These are phyloP conservation scores for Abscondita cerata DNA, from an alignment of 2,888 invertebrate genomes.

Conservation along the genomic window DNA sequence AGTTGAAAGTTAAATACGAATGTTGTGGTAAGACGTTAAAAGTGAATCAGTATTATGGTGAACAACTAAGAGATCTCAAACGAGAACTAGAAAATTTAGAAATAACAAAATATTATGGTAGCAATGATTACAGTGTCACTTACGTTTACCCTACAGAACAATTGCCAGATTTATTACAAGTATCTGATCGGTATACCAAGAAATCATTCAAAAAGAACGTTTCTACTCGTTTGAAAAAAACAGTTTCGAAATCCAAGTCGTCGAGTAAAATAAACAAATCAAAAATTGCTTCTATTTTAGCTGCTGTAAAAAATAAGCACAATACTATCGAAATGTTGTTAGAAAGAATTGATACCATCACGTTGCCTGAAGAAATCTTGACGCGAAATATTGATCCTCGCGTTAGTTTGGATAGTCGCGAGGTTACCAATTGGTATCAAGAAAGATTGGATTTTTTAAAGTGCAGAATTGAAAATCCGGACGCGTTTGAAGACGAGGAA, in stretches of 20 bases:
- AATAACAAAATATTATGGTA: not conserved
- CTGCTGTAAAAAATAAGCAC: conserved; percentile 4
- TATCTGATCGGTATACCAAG: not conserved
- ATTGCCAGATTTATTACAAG: not conserved
- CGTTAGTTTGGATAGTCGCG: not conserved
- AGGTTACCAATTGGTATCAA: conserved; percentile 10
- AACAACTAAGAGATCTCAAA: not conserved
- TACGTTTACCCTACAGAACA: not conserved
- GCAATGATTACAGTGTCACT: not conserved
- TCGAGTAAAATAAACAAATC: not conserved
- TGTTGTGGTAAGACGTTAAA: not conserved
- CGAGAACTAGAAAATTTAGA: not conserved
- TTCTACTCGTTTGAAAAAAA: too few species aligned
- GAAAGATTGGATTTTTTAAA: conserved; percentile 10
- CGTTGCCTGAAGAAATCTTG: conserved; percentile 3
- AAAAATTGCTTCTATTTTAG: not conserved
- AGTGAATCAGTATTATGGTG: not conserved
- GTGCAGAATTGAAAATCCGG: not conserved
- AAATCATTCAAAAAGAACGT: not conserved
- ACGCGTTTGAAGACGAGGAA: not conserved
- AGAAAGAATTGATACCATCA: not conserved
- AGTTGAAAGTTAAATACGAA: not conserved
- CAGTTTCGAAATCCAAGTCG: not conserved
- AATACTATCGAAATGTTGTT: not conserved
- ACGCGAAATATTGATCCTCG: not conserved